phyloP scores from a whole-genome alignment of 2,797 vertebrate genomes.

The Denticeps clupeoides region DNA sequence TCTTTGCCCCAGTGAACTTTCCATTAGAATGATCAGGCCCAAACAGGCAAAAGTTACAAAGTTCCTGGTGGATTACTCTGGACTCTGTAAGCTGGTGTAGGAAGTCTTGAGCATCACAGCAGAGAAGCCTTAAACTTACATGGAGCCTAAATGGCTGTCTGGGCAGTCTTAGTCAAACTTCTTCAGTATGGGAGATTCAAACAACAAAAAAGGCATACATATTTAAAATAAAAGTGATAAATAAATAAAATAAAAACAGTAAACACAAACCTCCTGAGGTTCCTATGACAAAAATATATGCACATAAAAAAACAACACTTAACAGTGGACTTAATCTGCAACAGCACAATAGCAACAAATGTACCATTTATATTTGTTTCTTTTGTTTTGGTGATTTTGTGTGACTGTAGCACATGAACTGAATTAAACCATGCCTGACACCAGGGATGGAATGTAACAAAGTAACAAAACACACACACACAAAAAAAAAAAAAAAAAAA shows the following conservation, averaged over 20 bases:
- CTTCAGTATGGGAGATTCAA: slow-evolving; percentile 48
- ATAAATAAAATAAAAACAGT: slow-evolving; percentile 55
- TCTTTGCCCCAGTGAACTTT: background rate
- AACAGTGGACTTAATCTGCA: slow-evolving; percentile 92
- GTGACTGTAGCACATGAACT: slow-evolving; percentile 50
- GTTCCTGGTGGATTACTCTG: background rate
- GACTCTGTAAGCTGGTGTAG: no score
- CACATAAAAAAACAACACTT: slow-evolving; percentile 91
- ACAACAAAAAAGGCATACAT: slow-evolving; percentile 76
- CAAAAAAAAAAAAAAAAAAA: slow-evolving; percentile 69
- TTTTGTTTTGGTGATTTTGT: slow-evolving; percentile 54
- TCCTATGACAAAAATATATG: slow-evolving; percentile 91
- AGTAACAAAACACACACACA: no score
- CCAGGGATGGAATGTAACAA: slow-evolving; percentile 94
- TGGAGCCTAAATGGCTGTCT: no score
- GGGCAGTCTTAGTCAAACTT: no score
- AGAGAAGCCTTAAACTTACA: no score
- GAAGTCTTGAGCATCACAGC: no score
- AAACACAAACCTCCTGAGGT: slow-evolving; percentile 93
- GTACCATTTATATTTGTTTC: slow-evolving; percentile 33
- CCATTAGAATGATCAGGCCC: background rate
- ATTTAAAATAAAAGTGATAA: slow-evolving; percentile 61
- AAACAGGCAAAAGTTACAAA: no score
- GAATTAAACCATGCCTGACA: slow-evolving; percentile 65
- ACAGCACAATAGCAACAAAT: slow-evolving; percentile 76